Evolutionary conservation across 2,797 vertebrate species (phyloP).

Genomic region (Molothrus aeneus): DNA sequence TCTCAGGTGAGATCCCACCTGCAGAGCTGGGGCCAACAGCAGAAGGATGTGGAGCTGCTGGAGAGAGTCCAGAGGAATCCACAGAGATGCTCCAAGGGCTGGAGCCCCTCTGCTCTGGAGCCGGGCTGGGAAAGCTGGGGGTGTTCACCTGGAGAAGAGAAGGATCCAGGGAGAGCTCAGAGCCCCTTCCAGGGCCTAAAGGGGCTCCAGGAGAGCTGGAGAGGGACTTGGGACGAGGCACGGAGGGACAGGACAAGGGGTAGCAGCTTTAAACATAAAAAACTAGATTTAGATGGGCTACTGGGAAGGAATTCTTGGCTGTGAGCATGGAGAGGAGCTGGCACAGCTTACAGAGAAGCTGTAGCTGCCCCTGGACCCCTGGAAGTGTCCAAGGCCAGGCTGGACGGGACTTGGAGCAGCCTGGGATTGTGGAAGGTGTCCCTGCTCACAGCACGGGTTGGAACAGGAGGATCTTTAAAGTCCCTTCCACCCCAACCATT

Average conservation of each 20-base stretch:
- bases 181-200: neutral
- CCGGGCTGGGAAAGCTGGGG: neutral
- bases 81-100: rapidly evolving
- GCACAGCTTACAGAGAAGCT: neutral
- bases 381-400: rapidly evolving
- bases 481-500: neutral
- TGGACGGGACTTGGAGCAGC: rapidly evolving
- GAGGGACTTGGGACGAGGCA: neutral
- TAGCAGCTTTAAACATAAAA: neutral
- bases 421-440: rapidly evolving
- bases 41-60: neutral
- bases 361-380: neutral
- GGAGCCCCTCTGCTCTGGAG: neutral
- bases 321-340: rapidly evolving
- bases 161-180: neutral
- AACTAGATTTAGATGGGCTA: neutral
- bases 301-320: neutral
- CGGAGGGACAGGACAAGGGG: neutral
- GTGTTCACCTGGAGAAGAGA: rapidly evolving
- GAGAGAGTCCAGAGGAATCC: rapidly evolving
- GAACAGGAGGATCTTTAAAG: neutral
- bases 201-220: neutral
- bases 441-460: neutral
- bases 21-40: neutral
- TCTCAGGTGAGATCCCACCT: neutral